A percentile compares a stretch with the other conserved stretches of the same genome.
phyloP scores from a whole-genome alignment of 2,113 vertebrate genomes.

The Sminthopsis crassicaudata region DNA sequence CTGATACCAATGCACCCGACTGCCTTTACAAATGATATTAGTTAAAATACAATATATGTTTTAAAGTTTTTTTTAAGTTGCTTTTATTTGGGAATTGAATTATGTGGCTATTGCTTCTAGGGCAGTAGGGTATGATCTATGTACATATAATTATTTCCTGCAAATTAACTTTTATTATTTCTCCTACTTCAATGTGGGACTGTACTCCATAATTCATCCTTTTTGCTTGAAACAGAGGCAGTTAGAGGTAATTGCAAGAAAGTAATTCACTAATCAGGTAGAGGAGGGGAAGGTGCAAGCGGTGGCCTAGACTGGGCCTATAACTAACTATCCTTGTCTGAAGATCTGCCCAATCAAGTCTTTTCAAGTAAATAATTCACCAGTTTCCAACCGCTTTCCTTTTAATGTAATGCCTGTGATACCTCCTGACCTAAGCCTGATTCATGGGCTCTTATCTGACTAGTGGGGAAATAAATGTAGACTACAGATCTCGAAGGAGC shows the following conservation, averaged over 20 bases:
- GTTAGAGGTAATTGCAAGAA: conserved; percentile 15
- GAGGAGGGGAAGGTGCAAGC: conserved; percentile 17
- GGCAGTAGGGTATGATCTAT: conserved; percentile 7
- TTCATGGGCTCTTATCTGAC: conserved; percentile 1
- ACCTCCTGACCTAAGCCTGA: conserved; percentile 6
- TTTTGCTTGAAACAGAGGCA: conserved; percentile 28
- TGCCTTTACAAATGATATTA: conserved; percentile 42
- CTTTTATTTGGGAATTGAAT: conserved; percentile 46
- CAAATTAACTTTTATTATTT: conserved; percentile 60
- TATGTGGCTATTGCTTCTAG: conserved; percentile 34
- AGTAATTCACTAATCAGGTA: not conserved
- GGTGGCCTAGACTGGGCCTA: not conserved
- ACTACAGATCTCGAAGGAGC: not conserved
- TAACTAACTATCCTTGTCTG: not conserved
- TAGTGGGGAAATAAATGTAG: conserved; percentile 21
- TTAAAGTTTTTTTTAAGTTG: conserved; percentile 38
- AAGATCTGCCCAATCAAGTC: not conserved
- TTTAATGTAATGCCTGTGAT: conserved; percentile 38
- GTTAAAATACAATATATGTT: conserved; percentile 2
- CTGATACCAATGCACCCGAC: conserved; percentile 28
- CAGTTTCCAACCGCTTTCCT: not conserved
- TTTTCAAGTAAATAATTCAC: conserved; percentile 2
- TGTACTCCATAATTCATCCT: conserved; percentile 12
- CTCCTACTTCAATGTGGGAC: not conserved
- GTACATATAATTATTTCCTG: conserved; percentile 15